Percentiles rank a stretch among this genome's conserved stretches.
Conservation (phyloP, 2,888 invertebrate species). For the Girardia tigrina region DNA sequence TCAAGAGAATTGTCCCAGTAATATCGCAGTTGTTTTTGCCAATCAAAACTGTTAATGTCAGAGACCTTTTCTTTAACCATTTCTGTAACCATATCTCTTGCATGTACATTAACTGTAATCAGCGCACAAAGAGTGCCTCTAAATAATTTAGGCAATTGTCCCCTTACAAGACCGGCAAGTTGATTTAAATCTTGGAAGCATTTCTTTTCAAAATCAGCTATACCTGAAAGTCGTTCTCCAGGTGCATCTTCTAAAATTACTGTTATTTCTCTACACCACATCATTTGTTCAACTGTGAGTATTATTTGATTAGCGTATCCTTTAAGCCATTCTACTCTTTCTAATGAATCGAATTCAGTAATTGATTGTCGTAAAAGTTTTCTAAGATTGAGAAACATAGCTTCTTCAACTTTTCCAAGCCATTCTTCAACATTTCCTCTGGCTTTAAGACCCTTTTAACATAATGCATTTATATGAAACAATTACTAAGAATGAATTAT, state of each 20-base stretch:
- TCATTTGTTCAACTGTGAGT: conserved; percentile 71
- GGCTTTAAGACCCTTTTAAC: conserved; percentile 50
- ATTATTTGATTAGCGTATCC: conserved; percentile 66
- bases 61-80: conserved; percentile 61
- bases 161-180: conserved; percentile 65
- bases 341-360: conserved; percentile 55
- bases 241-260: conserved; percentile 56
- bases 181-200: conserved; percentile 60
- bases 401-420: conserved; percentile 75
- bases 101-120: conserved; percentile 78
- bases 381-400: conserved; percentile 68
- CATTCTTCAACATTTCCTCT: conserved; percentile 80
- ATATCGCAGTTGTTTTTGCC: conserved; percentile 76
- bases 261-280: conserved; percentile 72
- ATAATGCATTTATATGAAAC: conserved; percentile 5
- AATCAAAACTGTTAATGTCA: conserved; percentile 64
- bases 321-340: conserved; percentile 63
- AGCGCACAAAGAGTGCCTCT: conserved; percentile 68
- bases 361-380: conserved; percentile 64
- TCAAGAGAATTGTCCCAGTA: conserved; percentile 69
- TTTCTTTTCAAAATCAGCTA: conserved; percentile 60
- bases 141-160: conserved; percentile 59
- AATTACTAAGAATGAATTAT: not conserved
- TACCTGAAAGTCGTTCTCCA: conserved; percentile 54
- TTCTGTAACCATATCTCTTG: conserved; percentile 66